Percentiles rank a stretch among this genome's conserved stretches.
Evolutionary conservation across 2,113 vertebrate species (phyloP).

Genomic region (Tringa solitaria): DNA sequence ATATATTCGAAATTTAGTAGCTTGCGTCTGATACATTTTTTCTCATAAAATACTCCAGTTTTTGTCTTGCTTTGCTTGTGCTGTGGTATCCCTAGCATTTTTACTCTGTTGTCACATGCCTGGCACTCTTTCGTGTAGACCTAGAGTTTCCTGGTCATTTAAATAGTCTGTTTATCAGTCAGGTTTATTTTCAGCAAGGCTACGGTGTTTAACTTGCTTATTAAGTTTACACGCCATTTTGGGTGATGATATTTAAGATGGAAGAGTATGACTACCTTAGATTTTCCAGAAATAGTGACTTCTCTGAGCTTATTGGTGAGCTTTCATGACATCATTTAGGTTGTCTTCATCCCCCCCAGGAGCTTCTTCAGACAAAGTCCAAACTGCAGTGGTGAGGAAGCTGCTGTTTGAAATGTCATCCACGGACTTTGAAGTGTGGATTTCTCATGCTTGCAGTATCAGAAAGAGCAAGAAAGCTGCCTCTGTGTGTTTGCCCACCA

Average conservation of each 20-base stretch:
- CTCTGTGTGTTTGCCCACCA: not conserved
- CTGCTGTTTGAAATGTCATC: not conserved
- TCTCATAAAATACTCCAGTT: not conserved
- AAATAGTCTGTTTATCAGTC: not conserved
- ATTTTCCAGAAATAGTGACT: slow-evolving; percentile 9
- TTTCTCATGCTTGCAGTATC: not conserved
- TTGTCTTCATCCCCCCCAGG: not conserved
- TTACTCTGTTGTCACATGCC: not conserved
- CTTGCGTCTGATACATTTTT: not conserved
- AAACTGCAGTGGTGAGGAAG: not conserved
- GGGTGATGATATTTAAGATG: not conserved
- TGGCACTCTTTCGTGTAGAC: not conserved
- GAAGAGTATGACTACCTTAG: not conserved
- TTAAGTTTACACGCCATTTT: not conserved
- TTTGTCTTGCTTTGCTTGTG: not conserved
- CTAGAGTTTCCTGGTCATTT: not conserved
- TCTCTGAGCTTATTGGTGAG: not conserved
- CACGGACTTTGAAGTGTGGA: not conserved
- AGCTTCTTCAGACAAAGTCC: not conserved
- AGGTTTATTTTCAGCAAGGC: not conserved
- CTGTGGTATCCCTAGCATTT: not conserved
- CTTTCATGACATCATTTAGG: not conserved
- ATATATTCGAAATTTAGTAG: not conserved
- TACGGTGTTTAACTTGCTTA: not conserved
- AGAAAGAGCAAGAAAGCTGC: not conserved